Evolutionary conservation across 2,113 vertebrate species (phyloP).

Genomic region (Diadophis punctatus): DNA sequence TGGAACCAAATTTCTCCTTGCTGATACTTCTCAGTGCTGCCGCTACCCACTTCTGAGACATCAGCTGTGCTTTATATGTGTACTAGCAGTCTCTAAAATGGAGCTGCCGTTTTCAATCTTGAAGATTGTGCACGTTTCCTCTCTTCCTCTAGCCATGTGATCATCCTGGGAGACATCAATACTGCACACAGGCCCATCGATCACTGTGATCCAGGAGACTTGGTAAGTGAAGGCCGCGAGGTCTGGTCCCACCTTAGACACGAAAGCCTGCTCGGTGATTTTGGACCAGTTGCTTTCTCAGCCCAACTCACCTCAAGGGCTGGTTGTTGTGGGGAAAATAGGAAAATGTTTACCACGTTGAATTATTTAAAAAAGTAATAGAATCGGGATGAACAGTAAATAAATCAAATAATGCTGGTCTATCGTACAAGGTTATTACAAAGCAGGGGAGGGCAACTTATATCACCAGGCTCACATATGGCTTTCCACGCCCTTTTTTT

Average conservation of each 20-base stretch:
- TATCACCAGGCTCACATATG: background rate
- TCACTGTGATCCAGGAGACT: slow-evolving; percentile 80
- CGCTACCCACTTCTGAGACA: background rate
- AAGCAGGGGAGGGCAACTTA: background rate
- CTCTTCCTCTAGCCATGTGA: slow-evolving; percentile 76
- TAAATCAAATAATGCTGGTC: background rate
- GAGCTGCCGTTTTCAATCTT: background rate
- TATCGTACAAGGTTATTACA: background rate
- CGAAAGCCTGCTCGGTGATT: background rate
- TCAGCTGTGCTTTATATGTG: background rate
- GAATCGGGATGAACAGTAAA: background rate
- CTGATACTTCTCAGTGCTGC: background rate
- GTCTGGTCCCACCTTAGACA: background rate
- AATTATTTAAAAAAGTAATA: background rate
- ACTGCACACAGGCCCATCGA: slow-evolving; percentile 83
- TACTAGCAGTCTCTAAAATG: background rate
- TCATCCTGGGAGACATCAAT: slow-evolving; percentile 86
- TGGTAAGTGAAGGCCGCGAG: slow-evolving; percentile 62
- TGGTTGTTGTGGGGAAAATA: background rate
- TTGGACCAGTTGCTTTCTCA: background rate
- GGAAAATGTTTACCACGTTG: background rate
- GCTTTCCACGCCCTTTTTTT: background rate
- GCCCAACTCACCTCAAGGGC: background rate
- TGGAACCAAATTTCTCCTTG: background rate
- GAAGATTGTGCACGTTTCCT: background rate